Conservation (phyloP, 1,140 invertebrate genomes). For the Venturia canescens region DNA sequence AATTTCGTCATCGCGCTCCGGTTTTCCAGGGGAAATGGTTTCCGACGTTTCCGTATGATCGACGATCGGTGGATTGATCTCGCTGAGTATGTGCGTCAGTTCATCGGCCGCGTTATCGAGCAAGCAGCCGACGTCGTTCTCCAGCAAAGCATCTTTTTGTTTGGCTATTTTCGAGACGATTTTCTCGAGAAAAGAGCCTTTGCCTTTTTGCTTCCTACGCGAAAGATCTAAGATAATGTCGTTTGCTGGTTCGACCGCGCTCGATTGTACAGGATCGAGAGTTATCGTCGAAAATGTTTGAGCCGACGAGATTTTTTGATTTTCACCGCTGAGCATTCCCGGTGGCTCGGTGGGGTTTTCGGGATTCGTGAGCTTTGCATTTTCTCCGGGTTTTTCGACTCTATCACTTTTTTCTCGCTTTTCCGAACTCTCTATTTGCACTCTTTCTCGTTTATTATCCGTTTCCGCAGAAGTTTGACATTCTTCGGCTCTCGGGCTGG, state of each 20-base stretch:
- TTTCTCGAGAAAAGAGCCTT: conserved; percentile 72
- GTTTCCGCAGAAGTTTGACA: conserved; percentile 5
- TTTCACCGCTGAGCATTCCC: neutral
- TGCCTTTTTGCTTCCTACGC: conserved; percentile 68
- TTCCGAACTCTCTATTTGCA: neutral
- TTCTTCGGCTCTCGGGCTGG: conserved; percentile 24
- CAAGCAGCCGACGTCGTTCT: conserved; percentile 63
- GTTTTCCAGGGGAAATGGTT: neutral
- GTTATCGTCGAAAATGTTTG: neutral
- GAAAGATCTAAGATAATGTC: conserved; percentile 74
- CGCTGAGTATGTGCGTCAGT: conserved; percentile 64
- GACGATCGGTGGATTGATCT: conserved; percentile 55
- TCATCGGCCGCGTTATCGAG: conserved; percentile 64
- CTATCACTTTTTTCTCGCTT: neutral
- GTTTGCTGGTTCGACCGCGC: conserved; percentile 55
- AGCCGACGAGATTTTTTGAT: neutral
- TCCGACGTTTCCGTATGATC: conserved; percentile 43
- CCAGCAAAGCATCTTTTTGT: conserved; percentile 71
- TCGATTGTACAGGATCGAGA: conserved; percentile 18
- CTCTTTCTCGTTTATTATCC: neutral
- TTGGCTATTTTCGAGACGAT: conserved; percentile 75
- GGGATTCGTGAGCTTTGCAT: too few relatives aligned
- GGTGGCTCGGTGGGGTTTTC: too few relatives aligned
- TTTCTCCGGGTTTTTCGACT: neutral
- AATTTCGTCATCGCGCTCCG: conserved; percentile 1